Percentiles rank a stretch among this genome's conserved stretches.
These are phyloP conservation scores for Atherinosoma microstoma DNA, from an alignment of 2,797 vertebrate genomes.

Conservation along the genomic window DNA sequence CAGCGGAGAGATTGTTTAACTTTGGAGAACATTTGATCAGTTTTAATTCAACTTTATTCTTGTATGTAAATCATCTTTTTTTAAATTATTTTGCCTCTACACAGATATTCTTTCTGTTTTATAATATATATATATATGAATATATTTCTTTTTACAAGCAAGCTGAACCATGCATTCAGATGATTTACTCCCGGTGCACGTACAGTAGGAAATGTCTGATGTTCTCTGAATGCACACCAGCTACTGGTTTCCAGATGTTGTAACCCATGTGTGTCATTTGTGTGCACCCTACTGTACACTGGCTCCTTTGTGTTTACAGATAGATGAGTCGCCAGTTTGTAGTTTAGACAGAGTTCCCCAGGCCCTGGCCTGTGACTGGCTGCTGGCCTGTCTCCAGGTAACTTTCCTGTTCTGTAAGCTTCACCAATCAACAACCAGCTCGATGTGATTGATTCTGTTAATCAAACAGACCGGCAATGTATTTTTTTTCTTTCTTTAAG, in stretches of 20 bases:
- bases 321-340: slow-evolving; percentile 83
- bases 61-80: neutral
- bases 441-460: slow-evolving; percentile 70
- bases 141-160: neutral
- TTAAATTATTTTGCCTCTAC: neutral
- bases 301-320: slow-evolving; percentile 87
- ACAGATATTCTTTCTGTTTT: neutral
- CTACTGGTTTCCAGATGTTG: slow-evolving; percentile 48
- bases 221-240: slow-evolving; percentile 23
- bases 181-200: neutral
- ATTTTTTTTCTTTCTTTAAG: slow-evolving; percentile 28
- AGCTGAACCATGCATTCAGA: neutral
- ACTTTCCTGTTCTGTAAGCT: slow-evolving; percentile 69
- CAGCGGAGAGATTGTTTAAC: neutral
- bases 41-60: neutral
- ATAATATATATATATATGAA: too few relatives aligned
- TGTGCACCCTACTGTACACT: slow-evolving; percentile 69
- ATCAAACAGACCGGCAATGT: slow-evolving; percentile 38
- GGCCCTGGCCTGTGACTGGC: slow-evolving; percentile 84
- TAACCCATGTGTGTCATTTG: slow-evolving; percentile 59
- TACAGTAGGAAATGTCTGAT: slow-evolving; percentile 12
- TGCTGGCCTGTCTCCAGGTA: slow-evolving; percentile 88
- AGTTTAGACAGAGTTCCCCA: slow-evolving; percentile 83
- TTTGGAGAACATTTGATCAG: too few relatives aligned
- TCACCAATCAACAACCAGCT: slow-evolving; percentile 74